Conservation (phyloP, 2,797 vertebrate species). For the Chloroceryle amazona region DNA sequence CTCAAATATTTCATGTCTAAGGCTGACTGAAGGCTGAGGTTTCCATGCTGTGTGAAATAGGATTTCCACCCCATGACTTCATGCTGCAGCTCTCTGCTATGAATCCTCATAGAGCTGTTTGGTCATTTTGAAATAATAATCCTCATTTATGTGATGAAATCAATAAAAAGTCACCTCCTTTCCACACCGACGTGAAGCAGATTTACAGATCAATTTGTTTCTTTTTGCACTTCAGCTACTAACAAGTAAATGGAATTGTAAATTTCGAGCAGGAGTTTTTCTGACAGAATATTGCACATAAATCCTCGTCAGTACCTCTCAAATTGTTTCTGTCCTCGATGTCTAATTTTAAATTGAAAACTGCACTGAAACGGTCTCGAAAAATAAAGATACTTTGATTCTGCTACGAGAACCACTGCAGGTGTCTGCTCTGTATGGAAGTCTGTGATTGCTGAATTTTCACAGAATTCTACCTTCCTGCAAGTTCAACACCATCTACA, state of each 20-base stretch:
- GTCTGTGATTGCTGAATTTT: neutral
- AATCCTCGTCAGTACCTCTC: neutral
- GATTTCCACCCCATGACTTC: neutral
- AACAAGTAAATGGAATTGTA: slow-evolving; percentile 41
- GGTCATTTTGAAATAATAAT: slow-evolving; percentile 35
- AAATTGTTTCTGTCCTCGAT: neutral
- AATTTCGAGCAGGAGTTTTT: slow-evolving; percentile 30
- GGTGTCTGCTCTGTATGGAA: neutral
- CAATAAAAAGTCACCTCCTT: slow-evolving; percentile 46
- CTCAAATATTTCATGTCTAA: neutral
- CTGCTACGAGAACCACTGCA: neutral
- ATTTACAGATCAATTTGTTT: slow-evolving; percentile 48
- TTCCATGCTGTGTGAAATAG: neutral
- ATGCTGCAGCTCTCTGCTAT: neutral
- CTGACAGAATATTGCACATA: slow-evolving; percentile 1
- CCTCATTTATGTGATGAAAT: slow-evolving; percentile 15
- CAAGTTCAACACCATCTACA: rapidly evolving
- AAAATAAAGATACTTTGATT: neutral
- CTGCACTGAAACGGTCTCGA: neutral
- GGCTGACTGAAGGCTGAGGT: neutral
- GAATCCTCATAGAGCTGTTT: neutral
- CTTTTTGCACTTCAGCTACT: neutral
- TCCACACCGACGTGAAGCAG: slow-evolving; percentile 19
- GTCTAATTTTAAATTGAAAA: slow-evolving; percentile 6
- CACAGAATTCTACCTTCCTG: neutral